Base-by-base conservation (phyloP, 1,140 invertebrate genomes). In the Oppia nitens region DNA sequence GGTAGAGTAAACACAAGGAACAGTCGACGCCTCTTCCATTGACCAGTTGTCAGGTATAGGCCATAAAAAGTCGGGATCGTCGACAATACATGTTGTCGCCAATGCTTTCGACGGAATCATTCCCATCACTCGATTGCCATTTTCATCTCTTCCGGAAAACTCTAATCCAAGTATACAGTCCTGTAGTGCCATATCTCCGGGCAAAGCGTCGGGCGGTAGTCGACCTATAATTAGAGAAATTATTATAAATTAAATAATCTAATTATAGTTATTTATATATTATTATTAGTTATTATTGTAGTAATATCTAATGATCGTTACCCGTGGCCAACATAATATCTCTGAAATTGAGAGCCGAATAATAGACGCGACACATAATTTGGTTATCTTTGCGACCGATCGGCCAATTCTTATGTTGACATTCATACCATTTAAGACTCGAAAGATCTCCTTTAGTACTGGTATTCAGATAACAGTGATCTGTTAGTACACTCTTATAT, bases 401-500 rank as follows among this genome's bases (percentile, higher is more conserved):
- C 26, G 59, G 53, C 70, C 65, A 65, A 71, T 76, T 68, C 52
- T 74, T 55, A 79, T 89, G 75, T 2, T 83, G 83, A 53, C 84
- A 84, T 74, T 96, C 88, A 63, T 97, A 85, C 93, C 93, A 98
- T 58, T 80, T 79, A 20, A 98, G 75, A 67, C 87, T 93, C 1
- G 89, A 83, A 27, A 98, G 75, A 71, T 97, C 93, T 60, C 90
- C 66, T 64, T 90, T 78, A 3, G 81, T 83, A 49, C 92, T 67
- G 2, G 88, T 82, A 71, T 97, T 96, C 9, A 97, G 83, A 68
- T 90, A 95, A 14, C 92, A 91, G 72, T 95, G 85, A 65, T 87
- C 82, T 26, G 87, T 68, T 28, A 65, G 61, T n/a, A 68, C 32
- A n/a, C 23, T 40, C 45, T 47, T 28, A 12, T 58, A 27, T n/a